Conservation (phyloP, 1,140 invertebrate species). For the Chlorops oryzae region DNA sequence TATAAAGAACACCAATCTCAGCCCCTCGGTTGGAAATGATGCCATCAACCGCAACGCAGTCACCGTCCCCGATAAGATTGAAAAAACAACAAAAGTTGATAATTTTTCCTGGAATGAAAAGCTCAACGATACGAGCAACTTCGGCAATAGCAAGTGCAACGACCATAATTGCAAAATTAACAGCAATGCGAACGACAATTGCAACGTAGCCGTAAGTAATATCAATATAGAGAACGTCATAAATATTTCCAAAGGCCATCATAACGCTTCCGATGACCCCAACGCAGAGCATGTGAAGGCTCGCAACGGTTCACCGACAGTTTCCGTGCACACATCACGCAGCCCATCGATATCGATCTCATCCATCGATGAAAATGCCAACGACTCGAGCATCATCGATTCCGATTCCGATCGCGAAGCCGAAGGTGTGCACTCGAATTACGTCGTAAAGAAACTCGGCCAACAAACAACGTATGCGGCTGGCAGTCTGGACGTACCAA, state of each 20-base stretch:
- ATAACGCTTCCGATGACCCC: not conserved
- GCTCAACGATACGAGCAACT: no score
- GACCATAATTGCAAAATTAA: no score
- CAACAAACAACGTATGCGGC: conserved; percentile 35
- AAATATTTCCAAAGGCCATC: conserved; percentile 1
- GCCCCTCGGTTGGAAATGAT: no score
- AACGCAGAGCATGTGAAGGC: not conserved
- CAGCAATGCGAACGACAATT: no score
- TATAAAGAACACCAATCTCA: not conserved
- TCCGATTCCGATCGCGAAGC: conserved; percentile 32
- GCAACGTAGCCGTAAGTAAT: not conserved
- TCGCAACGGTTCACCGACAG: conserved; percentile 30
- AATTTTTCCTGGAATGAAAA: no score
- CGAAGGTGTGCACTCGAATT: conserved; percentile 26
- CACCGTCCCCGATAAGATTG: no score
- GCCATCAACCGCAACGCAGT: no score
- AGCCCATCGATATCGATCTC: conserved; percentile 40
- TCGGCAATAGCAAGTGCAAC: not conserved
- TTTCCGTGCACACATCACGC: conserved; percentile 37
- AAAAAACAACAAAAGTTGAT: no score
- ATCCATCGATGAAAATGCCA: conserved; percentile 41
- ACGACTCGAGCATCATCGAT: conserved; percentile 41
- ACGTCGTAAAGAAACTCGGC: conserved; percentile 41
- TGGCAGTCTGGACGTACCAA: conserved; percentile 26
- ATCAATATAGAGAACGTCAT: conserved; percentile 1